A percentile compares a stretch with the other conserved stretches of the same genome.
These are phyloP conservation scores for Felis catus DNA, from an alignment of 2,113 vertebrate genomes.

Conservation along the genomic window DNA sequence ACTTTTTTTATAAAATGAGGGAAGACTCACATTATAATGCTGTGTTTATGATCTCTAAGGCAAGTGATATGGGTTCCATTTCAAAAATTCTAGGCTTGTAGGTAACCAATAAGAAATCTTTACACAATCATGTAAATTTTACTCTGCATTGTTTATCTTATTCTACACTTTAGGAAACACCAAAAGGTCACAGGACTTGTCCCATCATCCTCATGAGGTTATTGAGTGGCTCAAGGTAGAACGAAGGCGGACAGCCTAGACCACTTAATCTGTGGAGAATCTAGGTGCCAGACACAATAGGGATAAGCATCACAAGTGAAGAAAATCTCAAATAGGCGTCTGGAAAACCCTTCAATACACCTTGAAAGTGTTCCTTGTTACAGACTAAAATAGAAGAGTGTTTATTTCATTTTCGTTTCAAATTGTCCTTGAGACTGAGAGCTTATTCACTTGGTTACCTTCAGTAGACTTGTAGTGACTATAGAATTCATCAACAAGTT, in stretches of 20 bases:
- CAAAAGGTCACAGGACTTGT: constrained; percentile 58
- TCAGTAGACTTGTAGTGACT: not conserved
- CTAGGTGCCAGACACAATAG: constrained; percentile 35
- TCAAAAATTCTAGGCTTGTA: constrained; percentile 50
- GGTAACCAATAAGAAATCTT: constrained; percentile 20
- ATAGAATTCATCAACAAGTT: not conserved
- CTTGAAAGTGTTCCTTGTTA: constrained; percentile 29
- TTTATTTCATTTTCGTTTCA: constrained; percentile 69
- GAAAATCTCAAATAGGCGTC: not conserved
- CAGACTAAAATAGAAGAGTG: constrained; percentile 67
- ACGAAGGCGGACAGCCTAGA: constrained; percentile 57
- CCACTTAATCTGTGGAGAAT: constrained; percentile 58
- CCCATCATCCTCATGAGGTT: constrained; percentile 19
- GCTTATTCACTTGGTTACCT: constrained; percentile 18
- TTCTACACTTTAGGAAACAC: constrained; percentile 58
- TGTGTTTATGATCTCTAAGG: not conserved
- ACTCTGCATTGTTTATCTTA: constrained; percentile 25
- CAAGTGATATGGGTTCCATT: not conserved
- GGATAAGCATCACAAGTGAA: not conserved
- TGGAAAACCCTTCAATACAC: constrained; percentile 43
- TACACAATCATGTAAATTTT: constrained; percentile 3
- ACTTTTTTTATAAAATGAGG: not conserved
- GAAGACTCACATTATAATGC: not conserved
- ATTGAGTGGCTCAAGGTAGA: constrained; percentile 57
- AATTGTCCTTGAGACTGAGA: constrained; percentile 64